These are phyloP conservation scores for Falco berigora DNA, from an alignment of 2,797 vertebrate genomes.

Conservation along the genomic window DNA sequence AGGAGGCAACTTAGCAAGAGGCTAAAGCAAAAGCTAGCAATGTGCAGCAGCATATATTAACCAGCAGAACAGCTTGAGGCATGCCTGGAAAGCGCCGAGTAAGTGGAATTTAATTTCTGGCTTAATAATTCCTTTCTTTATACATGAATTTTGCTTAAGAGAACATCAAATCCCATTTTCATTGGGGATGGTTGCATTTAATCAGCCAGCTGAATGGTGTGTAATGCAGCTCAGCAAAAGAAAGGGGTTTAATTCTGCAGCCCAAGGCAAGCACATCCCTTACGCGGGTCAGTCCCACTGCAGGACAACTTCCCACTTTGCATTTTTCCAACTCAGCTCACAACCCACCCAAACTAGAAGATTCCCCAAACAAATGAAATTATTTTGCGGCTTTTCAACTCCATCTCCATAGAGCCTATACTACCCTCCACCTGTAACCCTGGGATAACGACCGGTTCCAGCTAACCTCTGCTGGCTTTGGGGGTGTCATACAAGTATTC, in stretches of 20 bases:
- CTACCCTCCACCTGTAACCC: background rate
- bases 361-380: background rate
- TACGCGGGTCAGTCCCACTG: accelerated
- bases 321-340: background rate
- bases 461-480: background rate
- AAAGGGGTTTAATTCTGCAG: background rate
- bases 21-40: background rate
- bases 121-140: slow-evolving; percentile 34
- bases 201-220: background rate
- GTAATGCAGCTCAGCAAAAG: background rate
- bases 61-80: slow-evolving; percentile 9
- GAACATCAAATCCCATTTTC: slow-evolving; percentile 19
- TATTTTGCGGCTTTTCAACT: background rate
- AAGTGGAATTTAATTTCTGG: slow-evolving; percentile 31
- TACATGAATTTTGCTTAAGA: background rate
- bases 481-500: background rate
- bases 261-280: background rate
- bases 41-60: background rate
- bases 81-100: background rate
- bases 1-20: background rate
- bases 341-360: background rate
- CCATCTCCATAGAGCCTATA: background rate
- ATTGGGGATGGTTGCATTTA: background rate
- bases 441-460: background rate
- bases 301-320: background rate